These are phyloP conservation scores for Melieria crassipennis DNA, from an alignment of 2,888 invertebrate genomes.

Conservation along the genomic window DNA sequence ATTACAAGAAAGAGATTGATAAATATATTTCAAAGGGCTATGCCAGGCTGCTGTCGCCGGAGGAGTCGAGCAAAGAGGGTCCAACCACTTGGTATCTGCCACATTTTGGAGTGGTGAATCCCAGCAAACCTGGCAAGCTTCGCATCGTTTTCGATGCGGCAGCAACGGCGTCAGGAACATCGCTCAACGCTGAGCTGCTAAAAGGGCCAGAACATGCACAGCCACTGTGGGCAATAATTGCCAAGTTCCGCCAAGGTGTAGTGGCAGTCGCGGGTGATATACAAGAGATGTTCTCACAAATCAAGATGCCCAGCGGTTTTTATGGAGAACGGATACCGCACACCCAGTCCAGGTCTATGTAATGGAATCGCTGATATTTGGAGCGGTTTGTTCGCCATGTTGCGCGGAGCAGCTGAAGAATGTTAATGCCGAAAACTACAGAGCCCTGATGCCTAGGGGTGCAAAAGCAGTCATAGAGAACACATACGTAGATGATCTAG, in stretches of 20 bases:
- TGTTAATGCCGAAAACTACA: slow-evolving; percentile 42
- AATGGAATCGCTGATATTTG: slow-evolving; percentile 38
- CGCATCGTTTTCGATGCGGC: slow-evolving; percentile 52
- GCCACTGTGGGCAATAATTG: slow-evolving; percentile 15
- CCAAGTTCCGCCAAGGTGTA: slow-evolving; percentile 15
- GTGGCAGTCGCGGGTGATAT: slow-evolving; percentile 50
- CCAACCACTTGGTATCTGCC: slow-evolving; percentile 12
- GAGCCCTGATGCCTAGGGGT: slow-evolving; percentile 36
- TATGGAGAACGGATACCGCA: slow-evolving; percentile 24
- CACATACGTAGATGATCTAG: slow-evolving; percentile 42
- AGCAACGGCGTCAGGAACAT: slow-evolving; percentile 25
- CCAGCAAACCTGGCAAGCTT: slow-evolving; percentile 48
- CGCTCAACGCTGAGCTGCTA: neutral
- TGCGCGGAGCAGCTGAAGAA: slow-evolving; percentile 51
- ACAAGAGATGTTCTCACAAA: slow-evolving; percentile 47
- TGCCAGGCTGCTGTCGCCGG: neutral
- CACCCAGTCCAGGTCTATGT: slow-evolving; percentile 17
- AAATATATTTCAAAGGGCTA: slow-evolving; percentile 6
- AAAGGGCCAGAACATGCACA: slow-evolving; percentile 42
- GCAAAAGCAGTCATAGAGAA: slow-evolving; percentile 36
- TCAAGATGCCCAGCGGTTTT: slow-evolving; percentile 43
- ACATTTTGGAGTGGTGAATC: slow-evolving; percentile 24
- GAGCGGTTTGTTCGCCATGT: slow-evolving; percentile 44
- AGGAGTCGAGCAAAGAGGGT: neutral
- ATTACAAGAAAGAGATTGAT: slow-evolving; percentile 11